Evolutionary conservation across 2,888 invertebrate genomes (phyloP).

Genomic region (Argyra leucocephala): DNA sequence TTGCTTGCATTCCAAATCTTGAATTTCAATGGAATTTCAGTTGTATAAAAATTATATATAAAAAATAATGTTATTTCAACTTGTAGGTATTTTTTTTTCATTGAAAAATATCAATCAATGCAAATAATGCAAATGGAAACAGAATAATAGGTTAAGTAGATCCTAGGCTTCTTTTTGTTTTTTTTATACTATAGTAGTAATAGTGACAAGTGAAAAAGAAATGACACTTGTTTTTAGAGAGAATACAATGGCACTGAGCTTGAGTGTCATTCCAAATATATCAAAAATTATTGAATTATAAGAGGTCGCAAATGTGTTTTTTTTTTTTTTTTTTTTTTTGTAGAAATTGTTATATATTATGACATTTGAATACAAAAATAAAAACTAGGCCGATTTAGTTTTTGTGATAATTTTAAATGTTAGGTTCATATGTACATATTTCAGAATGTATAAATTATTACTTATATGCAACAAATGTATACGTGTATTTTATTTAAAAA

Average conservation of each 20-base stretch:
- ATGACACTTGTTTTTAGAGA: background rate
- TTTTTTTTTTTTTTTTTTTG: too few species aligned
- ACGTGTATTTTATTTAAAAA: too few species aligned
- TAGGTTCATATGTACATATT: too few species aligned
- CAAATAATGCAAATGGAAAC: background rate
- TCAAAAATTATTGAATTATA: background rate
- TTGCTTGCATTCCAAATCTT: background rate
- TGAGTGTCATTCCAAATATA: background rate
- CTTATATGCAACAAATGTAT: too few species aligned
- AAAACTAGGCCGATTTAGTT: too few species aligned
- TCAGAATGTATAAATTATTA: too few species aligned
- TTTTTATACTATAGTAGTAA: background rate
- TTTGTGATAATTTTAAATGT: too few species aligned
- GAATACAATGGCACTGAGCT: background rate
- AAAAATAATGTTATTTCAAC: too few species aligned
- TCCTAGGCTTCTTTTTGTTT: background rate
- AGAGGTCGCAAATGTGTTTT: background rate
- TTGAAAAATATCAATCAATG: slow-evolving; percentile 1
- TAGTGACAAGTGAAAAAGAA: background rate
- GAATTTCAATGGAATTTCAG: background rate
- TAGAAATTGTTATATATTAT: too few species aligned
- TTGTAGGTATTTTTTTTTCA: background rate
- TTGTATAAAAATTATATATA: background rate
- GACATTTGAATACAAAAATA: too few species aligned
- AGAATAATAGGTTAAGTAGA: background rate